Base-by-base conservation (phyloP, 2,888 invertebrate genomes). In the Drosophila tripunctata region DNA sequence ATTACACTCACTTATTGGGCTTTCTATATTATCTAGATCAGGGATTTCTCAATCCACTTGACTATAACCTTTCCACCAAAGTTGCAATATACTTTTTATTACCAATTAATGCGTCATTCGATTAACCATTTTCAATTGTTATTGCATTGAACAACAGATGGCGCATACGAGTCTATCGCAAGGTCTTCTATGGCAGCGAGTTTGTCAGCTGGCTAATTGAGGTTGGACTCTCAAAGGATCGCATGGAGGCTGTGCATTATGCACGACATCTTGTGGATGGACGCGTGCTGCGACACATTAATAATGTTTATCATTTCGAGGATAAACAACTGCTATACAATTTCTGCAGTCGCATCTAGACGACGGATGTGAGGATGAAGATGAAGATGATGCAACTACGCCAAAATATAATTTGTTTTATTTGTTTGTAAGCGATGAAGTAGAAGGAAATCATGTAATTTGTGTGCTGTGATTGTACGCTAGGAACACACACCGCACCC, bases 181-280 rank as follows among this genome's bases (percentile, higher is more conserved):
- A 94, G 82, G 96, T 96, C 24, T 98, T 98, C 90, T 94, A 95
- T 73, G 98, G 98, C 7, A 93, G 94, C 56, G 95, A 96, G 79
- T 94, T 98, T 47, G 96, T 97, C 10, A 94, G 95, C 89, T 98
- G 98, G 98, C 92, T 98, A 31, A 92, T 96, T 24, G 93, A 94
- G 79, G 95, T 96, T 52, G 97, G 97, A 0, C 92, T 98, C 36
- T 96, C 96, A 0, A 92, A 93, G 70, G 96, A 96, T 91, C 93
- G 96, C 17, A 93, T 93, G 31, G 96, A 97, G 84, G 98, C 97
- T 1, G 93, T 95, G 5, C 93, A 93, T 50, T 98, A 98, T 91
- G 97, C 96, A 8, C 93, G 95, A 14, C 95, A 96, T 88, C 93
- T 98, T 43, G 93, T 98, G 17, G 95, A 96, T 88, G 97, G 97